A percentile compares a stretch with the other conserved stretches of the same genome.
Evolutionary conservation across 23 tunicate genomes (phyloP).

Genomic region (Pegea sp.): DNA sequence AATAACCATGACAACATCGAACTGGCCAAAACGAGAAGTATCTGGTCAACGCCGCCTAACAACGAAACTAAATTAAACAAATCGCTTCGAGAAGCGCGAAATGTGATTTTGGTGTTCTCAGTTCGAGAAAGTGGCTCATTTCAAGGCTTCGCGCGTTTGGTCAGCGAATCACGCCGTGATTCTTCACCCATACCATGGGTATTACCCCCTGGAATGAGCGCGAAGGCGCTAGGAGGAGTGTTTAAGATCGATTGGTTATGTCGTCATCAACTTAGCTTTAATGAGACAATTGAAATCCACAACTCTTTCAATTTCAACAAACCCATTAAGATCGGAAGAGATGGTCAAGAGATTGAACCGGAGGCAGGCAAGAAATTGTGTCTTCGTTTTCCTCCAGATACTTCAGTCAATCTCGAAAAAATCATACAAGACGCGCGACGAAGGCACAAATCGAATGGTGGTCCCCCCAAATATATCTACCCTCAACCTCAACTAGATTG

Average conservation of each 20-base stretch:
- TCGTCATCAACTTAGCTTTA: conserved; percentile 51
- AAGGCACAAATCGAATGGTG: conserved; percentile 50
- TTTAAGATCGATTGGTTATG: conserved; percentile 74
- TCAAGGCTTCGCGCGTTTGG: conserved; percentile 78
- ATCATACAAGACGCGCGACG: conserved; percentile 47
- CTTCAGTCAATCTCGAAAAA: conserved; percentile 47
- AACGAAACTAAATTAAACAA: conserved; percentile 49
- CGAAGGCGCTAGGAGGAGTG: conserved; percentile 71
- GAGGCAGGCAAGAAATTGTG: conserved; percentile 75
- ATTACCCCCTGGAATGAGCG: conserved; percentile 63
- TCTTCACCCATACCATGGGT: conserved; percentile 63
- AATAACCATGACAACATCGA: conserved; percentile 76
- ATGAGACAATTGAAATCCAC: conserved; percentile 38
- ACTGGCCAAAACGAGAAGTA: conserved; percentile 67
- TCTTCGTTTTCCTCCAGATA: conserved; percentile 86
- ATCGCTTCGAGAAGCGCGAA: conserved; percentile 56
- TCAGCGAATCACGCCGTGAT: conserved; percentile 36
- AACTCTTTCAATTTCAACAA: conserved; percentile 63
- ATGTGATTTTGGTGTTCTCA: conserved; percentile 61
- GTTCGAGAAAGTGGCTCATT: conserved; percentile 91
- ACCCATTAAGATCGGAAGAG: conserved; percentile 82
- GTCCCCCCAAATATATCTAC: conserved; percentile 25
- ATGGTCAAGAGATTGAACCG: conserved; percentile 91
- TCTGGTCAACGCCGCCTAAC: conserved; percentile 89
- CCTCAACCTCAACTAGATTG: conserved; percentile 10